These are phyloP conservation scores for Coccyzus lansbergi DNA, from an alignment of 2,797 vertebrate genomes.

Conservation along the genomic window DNA sequence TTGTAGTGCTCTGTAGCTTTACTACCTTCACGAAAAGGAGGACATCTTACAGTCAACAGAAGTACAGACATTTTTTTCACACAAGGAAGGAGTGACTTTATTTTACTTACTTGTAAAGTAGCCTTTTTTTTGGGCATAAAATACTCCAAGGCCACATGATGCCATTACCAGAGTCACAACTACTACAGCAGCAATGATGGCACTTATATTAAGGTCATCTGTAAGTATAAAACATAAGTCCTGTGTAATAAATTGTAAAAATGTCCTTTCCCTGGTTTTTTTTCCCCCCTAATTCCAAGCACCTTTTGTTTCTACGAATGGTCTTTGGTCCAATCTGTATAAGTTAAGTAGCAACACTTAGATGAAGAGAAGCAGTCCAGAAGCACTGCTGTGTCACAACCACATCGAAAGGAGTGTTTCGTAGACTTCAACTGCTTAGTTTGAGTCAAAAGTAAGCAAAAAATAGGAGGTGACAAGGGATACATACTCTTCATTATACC, in stretches of 20 bases:
- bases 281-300: neutral
- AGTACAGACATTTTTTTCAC: neutral
- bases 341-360: neutral
- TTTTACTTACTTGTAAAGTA: constrained; percentile 91
- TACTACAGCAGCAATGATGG: constrained; percentile 82
- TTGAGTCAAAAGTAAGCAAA: neutral
- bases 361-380: neutral
- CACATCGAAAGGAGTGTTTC: neutral
- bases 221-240: constrained; percentile 45
- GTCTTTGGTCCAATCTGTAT: neutral
- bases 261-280: neutral
- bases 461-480: neutral
- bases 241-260: neutral
- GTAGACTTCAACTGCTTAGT: neutral
- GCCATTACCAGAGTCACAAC: constrained; percentile 81
- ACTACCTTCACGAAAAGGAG: neutral
- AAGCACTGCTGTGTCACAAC: neutral
- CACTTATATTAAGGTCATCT: constrained; percentile 91
- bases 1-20: neutral
- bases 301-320: neutral
- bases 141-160: constrained; percentile 85
- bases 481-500: neutral
- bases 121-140: constrained; percentile 88
- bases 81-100: neutral
- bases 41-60: neutral